phyloP scores from a whole-genome alignment of 2,888 invertebrate species.

The Gnatocerus cornutus region DNA sequence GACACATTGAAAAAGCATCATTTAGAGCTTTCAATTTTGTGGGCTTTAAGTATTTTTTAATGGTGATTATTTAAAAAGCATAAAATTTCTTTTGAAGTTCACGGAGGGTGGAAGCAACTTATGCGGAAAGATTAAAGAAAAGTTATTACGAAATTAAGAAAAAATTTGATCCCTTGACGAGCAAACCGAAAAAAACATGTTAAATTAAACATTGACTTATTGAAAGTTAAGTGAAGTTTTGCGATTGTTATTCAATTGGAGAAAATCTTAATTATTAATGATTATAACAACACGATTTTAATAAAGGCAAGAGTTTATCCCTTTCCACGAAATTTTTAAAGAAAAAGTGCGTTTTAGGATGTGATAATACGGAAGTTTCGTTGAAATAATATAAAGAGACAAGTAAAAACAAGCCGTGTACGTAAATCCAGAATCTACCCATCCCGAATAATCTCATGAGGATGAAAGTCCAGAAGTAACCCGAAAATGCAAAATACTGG shows the following conservation, averaged over 20 bases:
- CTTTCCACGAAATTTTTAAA: too few species aligned
- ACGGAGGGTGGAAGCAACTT: conserved; percentile 9
- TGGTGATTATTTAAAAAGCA: conserved; percentile 31
- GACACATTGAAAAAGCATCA: conserved; percentile 22
- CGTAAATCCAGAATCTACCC: conserved; percentile 50
- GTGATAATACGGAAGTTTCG: too few species aligned
- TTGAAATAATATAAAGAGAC: conserved; percentile 48
- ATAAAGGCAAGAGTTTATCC: too few species aligned
- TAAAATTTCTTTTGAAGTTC: conserved; percentile 25
- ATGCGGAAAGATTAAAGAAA: conserved; percentile 31
- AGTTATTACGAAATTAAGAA: conserved; percentile 31
- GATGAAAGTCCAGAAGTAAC: conserved; percentile 46
- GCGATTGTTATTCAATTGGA: not conserved
- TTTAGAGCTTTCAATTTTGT: conserved; percentile 13
- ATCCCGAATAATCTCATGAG: conserved; percentile 53
- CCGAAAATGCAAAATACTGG: conserved; percentile 51
- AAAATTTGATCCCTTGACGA: conserved; percentile 8
- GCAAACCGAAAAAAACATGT: conserved; percentile 8
- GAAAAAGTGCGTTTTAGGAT: too few species aligned
- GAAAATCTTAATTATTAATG: not conserved
- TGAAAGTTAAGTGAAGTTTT: not conserved
- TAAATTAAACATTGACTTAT: conserved; percentile 20
- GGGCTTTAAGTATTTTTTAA: conserved; percentile 21
- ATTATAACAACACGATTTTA: not conserved
- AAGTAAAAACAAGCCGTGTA: conserved; percentile 47